Conservation (phyloP, 2,888 invertebrate species). For the Boloria selene region DNA sequence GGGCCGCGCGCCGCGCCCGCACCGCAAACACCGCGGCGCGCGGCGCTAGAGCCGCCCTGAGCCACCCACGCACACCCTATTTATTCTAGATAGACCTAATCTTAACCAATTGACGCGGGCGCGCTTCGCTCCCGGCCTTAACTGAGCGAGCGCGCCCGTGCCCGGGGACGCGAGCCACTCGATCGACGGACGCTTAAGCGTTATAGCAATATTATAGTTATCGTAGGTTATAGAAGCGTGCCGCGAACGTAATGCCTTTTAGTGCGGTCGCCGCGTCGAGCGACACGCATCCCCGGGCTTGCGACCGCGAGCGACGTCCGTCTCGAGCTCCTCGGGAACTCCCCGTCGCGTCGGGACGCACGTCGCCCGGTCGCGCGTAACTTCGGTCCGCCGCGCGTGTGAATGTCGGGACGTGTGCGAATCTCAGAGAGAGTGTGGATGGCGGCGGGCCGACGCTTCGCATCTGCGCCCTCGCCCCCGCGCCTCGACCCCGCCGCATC, state of each 20-base stretch:
- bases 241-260: constrained; percentile 47
- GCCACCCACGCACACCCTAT: constrained; percentile 56
- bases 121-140: constrained; percentile 63
- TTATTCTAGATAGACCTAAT: constrained; percentile 81
- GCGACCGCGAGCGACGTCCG: constrained; percentile 37
- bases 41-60: constrained; percentile 81
- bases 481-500: constrained; percentile 52
- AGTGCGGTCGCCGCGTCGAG: constrained; percentile 45
- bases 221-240: constrained; percentile 51
- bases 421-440: constrained; percentile 40
- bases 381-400: constrained; percentile 42
- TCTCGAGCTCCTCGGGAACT: constrained; percentile 36
- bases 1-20: constrained; percentile 61
- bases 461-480: constrained; percentile 44
- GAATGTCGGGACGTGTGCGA: constrained; percentile 34
- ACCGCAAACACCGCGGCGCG: constrained; percentile 82
- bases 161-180: constrained; percentile 56
- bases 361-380: constrained; percentile 36
- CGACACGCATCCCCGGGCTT: constrained; percentile 38
- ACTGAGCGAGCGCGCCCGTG: constrained; percentile 59
- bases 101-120: constrained; percentile 75
- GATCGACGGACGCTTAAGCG: constrained; percentile 50
- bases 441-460: constrained; percentile 44
- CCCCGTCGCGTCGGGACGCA: constrained; percentile 26
- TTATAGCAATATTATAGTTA: constrained; percentile 59